Evolutionary conservation across 2,797 vertebrate genomes (phyloP).

Genomic region (Phataginus tetradactyla): DNA sequence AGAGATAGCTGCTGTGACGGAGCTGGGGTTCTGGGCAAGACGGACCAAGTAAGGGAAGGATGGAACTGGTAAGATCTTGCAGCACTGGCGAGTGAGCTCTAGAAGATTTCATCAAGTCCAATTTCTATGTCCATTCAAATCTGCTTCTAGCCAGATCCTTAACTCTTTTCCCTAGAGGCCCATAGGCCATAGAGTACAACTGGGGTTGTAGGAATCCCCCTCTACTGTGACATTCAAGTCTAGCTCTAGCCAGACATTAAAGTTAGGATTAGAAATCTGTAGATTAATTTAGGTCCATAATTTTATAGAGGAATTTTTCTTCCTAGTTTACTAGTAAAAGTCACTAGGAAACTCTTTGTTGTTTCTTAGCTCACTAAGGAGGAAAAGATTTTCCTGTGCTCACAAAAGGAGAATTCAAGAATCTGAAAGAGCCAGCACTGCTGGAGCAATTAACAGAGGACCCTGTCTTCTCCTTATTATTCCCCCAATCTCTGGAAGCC

Average conservation of each 20-base stretch:
- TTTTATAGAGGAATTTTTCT: background rate
- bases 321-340: background rate
- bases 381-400: background rate
- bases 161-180: background rate
- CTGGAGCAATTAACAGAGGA: background rate
- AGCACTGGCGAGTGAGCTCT: background rate
- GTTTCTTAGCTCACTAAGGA: background rate
- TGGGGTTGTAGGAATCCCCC: background rate
- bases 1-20: background rate
- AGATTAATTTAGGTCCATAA: background rate
- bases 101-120: background rate
- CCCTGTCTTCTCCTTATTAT: background rate
- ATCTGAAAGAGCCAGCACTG: background rate
- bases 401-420: conserved; percentile 6
- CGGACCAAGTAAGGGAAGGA: background rate
- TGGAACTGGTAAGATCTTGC: background rate
- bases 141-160: background rate
- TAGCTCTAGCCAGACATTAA: background rate
- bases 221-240: background rate
- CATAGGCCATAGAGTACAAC: background rate
- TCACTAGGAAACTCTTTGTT: background rate
- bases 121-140: background rate
- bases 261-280: background rate
- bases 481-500: background rate
- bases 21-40: background rate